These are phyloP conservation scores for Lanistes nyassanus DNA, from an alignment of 1,140 invertebrate genomes.

Conservation along the genomic window DNA sequence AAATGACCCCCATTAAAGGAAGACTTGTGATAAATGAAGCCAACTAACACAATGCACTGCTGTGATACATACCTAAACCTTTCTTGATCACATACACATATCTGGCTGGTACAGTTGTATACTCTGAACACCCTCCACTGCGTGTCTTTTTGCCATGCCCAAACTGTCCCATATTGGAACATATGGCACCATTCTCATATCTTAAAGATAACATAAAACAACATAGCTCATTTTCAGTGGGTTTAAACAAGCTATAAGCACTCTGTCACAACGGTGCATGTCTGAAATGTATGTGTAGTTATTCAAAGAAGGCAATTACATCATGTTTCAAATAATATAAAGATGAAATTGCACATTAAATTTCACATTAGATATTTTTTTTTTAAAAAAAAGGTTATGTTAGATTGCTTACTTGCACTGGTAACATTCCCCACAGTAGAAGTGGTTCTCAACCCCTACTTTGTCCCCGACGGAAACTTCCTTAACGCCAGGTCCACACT, in stretches of 20 bases:
- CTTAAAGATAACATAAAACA: background rate
- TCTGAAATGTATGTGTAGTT: no score
- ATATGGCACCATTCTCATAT: constrained; percentile 55
- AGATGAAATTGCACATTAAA: no score
- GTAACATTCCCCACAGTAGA: constrained; percentile 58
- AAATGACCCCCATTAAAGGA: background rate
- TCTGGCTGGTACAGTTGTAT: constrained; percentile 56
- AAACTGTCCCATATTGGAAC: constrained; percentile 60
- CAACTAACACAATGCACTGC: background rate
- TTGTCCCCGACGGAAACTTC: constrained; percentile 43
- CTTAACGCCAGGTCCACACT: constrained; percentile 52
- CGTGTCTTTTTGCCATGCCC: constrained; percentile 59
- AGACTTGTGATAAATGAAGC: background rate
- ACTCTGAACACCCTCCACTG: constrained; percentile 59
- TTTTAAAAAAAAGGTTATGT: no score
- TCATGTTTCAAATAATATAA: no score
- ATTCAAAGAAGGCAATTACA: no score
- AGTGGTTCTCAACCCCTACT: constrained; percentile 62
- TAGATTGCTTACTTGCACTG: constrained; percentile 50
- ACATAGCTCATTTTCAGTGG: no score
- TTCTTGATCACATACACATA: constrained; percentile 51
- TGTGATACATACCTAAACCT: constrained; percentile 50
- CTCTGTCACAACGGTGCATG: no score
- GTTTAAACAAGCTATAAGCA: no score
- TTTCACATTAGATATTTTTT: no score